phyloP scores from a whole-genome alignment of 2,113 vertebrate species.

The Rallus limicola region DNA sequence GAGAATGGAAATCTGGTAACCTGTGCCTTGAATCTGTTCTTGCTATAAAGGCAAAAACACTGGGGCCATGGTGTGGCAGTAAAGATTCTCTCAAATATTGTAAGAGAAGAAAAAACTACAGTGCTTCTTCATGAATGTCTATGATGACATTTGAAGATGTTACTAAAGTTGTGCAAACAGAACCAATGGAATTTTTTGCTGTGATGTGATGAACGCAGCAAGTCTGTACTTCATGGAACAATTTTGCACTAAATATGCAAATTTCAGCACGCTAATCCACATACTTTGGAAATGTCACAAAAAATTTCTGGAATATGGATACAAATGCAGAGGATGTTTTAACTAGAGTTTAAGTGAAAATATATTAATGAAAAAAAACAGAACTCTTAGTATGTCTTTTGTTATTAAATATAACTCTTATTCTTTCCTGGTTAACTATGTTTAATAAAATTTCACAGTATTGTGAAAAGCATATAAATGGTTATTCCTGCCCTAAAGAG shows the following conservation, averaged over 20 bases:
- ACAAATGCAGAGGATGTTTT: neutral
- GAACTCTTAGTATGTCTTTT: neutral
- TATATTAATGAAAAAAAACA: neutral
- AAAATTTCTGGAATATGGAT: neutral
- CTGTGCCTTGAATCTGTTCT: neutral
- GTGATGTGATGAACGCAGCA: neutral
- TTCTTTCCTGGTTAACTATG: neutral
- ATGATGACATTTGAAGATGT: neutral
- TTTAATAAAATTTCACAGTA: neutral
- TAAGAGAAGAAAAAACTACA: neutral
- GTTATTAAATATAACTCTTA: neutral
- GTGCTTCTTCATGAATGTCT: neutral
- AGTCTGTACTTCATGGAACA: accelerated
- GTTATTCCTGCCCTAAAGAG: neutral
- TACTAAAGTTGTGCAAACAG: neutral
- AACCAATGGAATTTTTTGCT: neutral
- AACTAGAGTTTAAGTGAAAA: neutral
- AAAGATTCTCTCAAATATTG: accelerated
- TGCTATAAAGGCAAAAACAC: neutral
- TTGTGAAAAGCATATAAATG: neutral
- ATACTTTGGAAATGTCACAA: neutral
- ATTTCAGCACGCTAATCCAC: neutral
- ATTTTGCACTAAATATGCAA: neutral
- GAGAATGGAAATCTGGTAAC: neutral
- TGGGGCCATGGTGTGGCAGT: too few species aligned